phyloP scores from a whole-genome alignment of 2,797 vertebrate species.

The Orientallactaga sibirica region DNA sequence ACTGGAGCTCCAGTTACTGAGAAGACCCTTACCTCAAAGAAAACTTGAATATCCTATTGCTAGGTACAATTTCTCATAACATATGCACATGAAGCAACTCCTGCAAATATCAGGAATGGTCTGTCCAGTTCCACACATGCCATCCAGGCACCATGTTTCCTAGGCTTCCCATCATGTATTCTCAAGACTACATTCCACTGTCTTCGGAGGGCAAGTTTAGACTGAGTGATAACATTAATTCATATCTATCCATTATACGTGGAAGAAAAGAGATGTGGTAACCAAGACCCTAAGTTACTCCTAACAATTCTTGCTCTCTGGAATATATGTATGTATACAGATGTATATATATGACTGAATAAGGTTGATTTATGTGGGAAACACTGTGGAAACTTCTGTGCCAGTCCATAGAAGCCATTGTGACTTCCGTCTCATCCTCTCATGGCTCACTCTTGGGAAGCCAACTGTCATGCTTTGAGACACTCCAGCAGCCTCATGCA shows the following conservation, averaged over 20 bases:
- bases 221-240: not conserved
- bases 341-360: not conserved
- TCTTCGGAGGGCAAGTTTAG: not conserved
- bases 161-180: not conserved
- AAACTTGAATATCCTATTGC: not conserved
- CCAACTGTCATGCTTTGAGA: not conserved
- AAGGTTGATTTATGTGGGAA: not conserved
- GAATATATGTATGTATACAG: not conserved
- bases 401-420: not conserved
- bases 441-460: not conserved
- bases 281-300: not conserved
- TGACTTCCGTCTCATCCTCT: not conserved
- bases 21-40: not conserved
- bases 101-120: not conserved
- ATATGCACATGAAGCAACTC: not conserved
- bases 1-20: not conserved
- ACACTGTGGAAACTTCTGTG: not conserved
- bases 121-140: not conserved
- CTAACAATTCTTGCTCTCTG: not conserved
- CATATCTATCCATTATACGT: not conserved
- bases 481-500: not conserved
- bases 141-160: not conserved
- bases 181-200: not conserved
- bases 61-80: not conserved
- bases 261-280: not conserved